Base-by-base conservation (phyloP, 1,140 invertebrate genomes). In the Luehdorfia chinensis region DNA sequence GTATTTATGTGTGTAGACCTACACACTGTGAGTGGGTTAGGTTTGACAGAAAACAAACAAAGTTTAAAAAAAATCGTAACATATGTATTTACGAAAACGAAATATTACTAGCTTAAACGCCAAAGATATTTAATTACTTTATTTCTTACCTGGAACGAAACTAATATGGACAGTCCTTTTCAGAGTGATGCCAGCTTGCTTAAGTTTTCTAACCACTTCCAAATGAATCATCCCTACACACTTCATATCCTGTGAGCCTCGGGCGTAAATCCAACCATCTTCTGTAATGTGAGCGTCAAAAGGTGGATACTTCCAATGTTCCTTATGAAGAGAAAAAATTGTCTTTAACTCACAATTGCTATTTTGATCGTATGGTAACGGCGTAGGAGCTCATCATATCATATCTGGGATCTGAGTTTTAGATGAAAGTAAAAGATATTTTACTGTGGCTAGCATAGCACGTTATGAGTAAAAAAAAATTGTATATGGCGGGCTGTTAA, bases 231-330 rank as follows among this genome's bases (percentile, higher is more conserved):
- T 93, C 1, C 91, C 92, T 21, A 94, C 90, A 69, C 90, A 91
- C 77, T 95, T 95, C 93, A 95, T 94, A 67, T 95, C 94, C 63
- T 94, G 93, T 6, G 92, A 84, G 25, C 95, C 94, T 37, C 94
- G 86, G 1, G 90, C 95, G 83, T 91, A 95, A 47, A 96, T 95
- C 52, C 93, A 90, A 2, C 93, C 94, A 50, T 93, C 87, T 7
- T 90, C 89, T 65, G 93, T 90, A 63, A 94, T 91, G 19, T 90
- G 72, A 0, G 93, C 94, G 45, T 78, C 87, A 80, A 95, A 96
- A 6, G 95, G 94, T 21, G 93, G 91, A 81, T 93, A 88, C 1
- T 86, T 93, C 95, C 94, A 96, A 55, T 90, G 87, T 30, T 94
- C 85, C 75, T 85, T 21, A 11, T 23, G 21, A 1, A 30, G 11